Evolutionary conservation across 2,888 invertebrate species (phyloP).

Genomic region (Calameuta pallipes): DNA sequence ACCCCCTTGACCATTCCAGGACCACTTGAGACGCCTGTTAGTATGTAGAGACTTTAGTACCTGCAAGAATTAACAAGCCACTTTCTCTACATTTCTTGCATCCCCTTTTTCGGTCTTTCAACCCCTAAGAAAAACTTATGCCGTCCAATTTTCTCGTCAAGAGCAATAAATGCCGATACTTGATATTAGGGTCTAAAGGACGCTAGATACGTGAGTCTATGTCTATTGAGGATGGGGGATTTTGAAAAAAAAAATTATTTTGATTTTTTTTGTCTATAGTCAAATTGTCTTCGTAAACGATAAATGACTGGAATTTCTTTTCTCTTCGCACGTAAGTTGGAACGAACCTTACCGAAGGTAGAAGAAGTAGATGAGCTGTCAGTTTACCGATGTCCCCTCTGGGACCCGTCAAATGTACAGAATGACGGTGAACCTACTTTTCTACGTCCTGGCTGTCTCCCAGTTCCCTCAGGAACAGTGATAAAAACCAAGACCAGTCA

Average conservation of each 20-base stretch:
- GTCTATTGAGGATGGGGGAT: not conserved
- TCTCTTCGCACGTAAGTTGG: not conserved
- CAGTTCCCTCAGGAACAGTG: conserved; percentile 49
- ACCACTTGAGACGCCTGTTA: conserved; percentile 57
- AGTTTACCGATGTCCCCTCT: conserved; percentile 55
- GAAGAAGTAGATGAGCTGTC: conserved; percentile 52
- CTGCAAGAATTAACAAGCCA: conserved; percentile 55
- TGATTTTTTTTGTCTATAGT: not conserved
- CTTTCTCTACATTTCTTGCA: conserved; percentile 28
- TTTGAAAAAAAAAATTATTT: not conserved
- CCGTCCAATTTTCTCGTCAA: too few species aligned
- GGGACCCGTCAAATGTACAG: conserved; percentile 59
- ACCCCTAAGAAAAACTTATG: not conserved
- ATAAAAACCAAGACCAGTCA: conserved; percentile 60
- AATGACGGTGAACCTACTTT: conserved; percentile 50
- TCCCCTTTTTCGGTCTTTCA: not conserved
- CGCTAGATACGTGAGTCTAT: not conserved
- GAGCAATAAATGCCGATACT: not conserved
- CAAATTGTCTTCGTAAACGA: not conserved
- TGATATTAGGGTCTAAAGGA: not conserved
- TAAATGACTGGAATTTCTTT: not conserved
- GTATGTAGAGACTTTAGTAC: conserved; percentile 54
- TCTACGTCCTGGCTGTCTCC: conserved; percentile 45
- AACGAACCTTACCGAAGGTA: conserved; percentile 11
- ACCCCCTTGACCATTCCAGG: conserved; percentile 40